These are phyloP conservation scores for Coelopa pilipes DNA, from an alignment of 2,888 invertebrate genomes.

Conservation along the genomic window DNA sequence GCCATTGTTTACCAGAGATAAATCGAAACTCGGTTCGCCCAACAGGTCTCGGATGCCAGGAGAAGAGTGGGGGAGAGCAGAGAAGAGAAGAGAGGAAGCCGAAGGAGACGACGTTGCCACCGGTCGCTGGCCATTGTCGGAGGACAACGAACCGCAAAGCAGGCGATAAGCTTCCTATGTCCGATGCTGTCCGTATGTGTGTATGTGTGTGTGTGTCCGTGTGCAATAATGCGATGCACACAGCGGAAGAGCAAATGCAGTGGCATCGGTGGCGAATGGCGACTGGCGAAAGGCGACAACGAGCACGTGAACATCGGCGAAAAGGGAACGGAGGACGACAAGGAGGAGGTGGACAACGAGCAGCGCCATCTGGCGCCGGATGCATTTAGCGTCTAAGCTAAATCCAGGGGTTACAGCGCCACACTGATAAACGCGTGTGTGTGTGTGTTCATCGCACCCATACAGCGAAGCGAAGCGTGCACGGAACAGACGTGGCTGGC, in stretches of 20 bases:
- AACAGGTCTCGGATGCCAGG: not conserved
- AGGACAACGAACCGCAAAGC: conserved; percentile 27
- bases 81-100: too few relatives aligned
- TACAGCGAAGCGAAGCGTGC: too few relatives aligned
- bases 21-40: not conserved
- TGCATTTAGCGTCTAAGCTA: not conserved
- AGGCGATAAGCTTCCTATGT: conserved; percentile 24
- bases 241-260: conserved; percentile 18
- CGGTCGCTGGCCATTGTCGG: conserved; percentile 3
- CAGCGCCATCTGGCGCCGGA: not conserved
- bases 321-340: too few relatives aligned
- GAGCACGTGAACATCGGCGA: not conserved
- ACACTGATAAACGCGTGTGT: not conserved
- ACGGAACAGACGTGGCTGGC: too few relatives aligned
- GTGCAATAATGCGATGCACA: not conserved
- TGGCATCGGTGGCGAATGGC: not conserved
- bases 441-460: too few relatives aligned
- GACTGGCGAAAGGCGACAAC: not conserved
- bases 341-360: not conserved
- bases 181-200: conserved; percentile 4
- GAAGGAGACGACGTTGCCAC: not conserved
- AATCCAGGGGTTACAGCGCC: not conserved
- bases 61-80: too few relatives aligned
- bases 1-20: too few relatives aligned
- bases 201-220: conserved; percentile 12